Percentiles rank a stretch among this genome's conserved stretches.
phyloP scores from a whole-genome alignment of 2,888 invertebrate genomes.

The Serrognathus titanus region DNA sequence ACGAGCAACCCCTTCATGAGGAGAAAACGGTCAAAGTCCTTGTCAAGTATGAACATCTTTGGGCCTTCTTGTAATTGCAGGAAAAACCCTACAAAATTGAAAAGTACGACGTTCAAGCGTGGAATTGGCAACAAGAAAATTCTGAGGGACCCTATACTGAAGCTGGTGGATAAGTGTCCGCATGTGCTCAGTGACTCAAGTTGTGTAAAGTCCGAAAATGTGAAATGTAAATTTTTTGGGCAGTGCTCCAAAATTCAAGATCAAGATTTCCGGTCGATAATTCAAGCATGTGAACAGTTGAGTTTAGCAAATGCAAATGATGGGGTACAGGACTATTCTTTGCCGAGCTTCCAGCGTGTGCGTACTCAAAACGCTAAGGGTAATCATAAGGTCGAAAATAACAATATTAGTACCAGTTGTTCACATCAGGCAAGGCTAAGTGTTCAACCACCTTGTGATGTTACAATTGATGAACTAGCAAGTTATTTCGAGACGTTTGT shows the following conservation, averaged over 20 bases:
- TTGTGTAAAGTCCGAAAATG: conserved; percentile 23
- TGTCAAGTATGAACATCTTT: conserved; percentile 44
- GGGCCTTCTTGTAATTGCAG: conserved; percentile 37
- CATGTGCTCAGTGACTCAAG: conserved; percentile 24
- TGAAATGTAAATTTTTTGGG: conserved; percentile 19
- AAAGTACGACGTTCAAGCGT: conserved; percentile 37
- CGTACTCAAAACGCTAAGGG: conserved; percentile 16
- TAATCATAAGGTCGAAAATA: conserved; percentile 18
- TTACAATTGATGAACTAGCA: conserved; percentile 91
- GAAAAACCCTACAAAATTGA: conserved; percentile 38
- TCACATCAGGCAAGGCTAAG: conserved; percentile 70
- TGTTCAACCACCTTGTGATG: conserved; percentile 70
- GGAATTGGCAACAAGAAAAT: conserved; percentile 52
- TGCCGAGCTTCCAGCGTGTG: conserved; percentile 39
- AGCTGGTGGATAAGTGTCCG: conserved; percentile 46
- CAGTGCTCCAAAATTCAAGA: conserved; percentile 22
- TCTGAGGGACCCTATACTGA: conserved; percentile 57
- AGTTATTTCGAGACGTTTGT: conserved; percentile 94
- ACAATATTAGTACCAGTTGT: conserved; percentile 53
- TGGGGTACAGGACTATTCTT: conserved; percentile 34
- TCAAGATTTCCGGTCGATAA: conserved; percentile 45
- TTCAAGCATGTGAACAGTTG: conserved; percentile 46
- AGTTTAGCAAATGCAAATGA: conserved; percentile 39
- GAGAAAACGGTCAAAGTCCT: conserved; percentile 44
- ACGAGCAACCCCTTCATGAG: conserved; percentile 41